phyloP scores from a whole-genome alignment of 2,888 invertebrate species.

The Papilio demoleus region DNA sequence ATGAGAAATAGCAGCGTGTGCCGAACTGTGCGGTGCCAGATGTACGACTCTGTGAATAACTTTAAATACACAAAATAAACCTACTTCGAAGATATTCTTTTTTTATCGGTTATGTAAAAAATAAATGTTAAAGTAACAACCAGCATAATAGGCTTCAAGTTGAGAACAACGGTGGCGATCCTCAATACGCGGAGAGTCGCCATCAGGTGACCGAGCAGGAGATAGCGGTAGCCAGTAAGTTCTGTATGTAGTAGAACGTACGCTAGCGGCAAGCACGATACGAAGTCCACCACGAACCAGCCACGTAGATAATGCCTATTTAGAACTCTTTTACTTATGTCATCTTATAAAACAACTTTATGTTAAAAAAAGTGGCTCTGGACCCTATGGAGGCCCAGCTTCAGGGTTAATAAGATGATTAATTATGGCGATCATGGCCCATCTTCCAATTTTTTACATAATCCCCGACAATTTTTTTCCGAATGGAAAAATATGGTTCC shows the following conservation, averaged over 20 bases:
- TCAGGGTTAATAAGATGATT: no score
- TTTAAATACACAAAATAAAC: slow-evolving; percentile 43
- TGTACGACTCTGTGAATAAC: slow-evolving; percentile 56
- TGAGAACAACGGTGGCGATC: slow-evolving; percentile 46
- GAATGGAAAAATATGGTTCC: no score
- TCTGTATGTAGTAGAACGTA: slow-evolving; percentile 46
- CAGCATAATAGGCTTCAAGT: slow-evolving; percentile 51
- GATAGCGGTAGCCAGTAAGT: slow-evolving; percentile 34
- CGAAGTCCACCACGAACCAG: slow-evolving; percentile 57
- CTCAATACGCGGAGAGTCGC: slow-evolving; percentile 50
- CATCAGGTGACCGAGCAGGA: slow-evolving; percentile 54
- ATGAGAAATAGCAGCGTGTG: slow-evolving; percentile 53
- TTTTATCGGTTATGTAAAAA: not conserved
- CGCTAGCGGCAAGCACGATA: slow-evolving; percentile 55
- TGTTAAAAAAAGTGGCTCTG: no score
- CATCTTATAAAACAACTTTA: no score
- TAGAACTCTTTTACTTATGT: not conserved
- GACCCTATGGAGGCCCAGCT: no score
- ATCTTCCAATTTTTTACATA: no score
- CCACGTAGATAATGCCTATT: slow-evolving; percentile 55
- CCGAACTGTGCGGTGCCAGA: slow-evolving; percentile 52
- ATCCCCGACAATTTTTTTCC: no score
- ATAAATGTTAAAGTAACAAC: slow-evolving; percentile 48
- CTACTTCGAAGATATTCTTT: not conserved
- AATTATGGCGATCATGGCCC: no score